Percentiles rank a stretch among this genome's conserved stretches.
These are phyloP conservation scores for Takifugu rubripes DNA, from an alignment of 2,797 vertebrate genomes.

Conservation along the genomic window DNA sequence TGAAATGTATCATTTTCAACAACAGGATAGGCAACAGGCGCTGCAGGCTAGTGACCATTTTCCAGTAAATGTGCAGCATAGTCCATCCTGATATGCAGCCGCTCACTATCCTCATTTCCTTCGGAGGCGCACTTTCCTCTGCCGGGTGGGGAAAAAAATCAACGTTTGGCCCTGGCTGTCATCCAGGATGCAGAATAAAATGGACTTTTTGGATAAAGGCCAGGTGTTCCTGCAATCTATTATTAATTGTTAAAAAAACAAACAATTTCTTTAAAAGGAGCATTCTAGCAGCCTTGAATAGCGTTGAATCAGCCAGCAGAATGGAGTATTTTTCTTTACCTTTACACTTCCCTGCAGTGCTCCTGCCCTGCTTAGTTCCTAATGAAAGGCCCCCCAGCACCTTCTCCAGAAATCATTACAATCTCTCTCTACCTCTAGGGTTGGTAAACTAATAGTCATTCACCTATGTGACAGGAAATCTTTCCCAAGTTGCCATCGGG, in stretches of 20 bases:
- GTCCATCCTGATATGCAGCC: no score
- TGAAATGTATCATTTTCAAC: no score
- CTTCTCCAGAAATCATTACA: constrained; percentile 72
- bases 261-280: constrained; percentile 29
- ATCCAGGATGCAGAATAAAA: no score
- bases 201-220: no score
- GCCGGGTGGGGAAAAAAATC: no score
- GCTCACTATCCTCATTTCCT: no score
- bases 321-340: constrained; percentile 29
- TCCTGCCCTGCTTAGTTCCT: constrained; percentile 36
- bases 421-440: constrained; percentile 65
- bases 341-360: constrained; percentile 31
- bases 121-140: no score
- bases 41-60: no score
- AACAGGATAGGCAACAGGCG: no score
- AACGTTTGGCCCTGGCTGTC: no score
- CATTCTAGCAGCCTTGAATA: constrained; percentile 45
- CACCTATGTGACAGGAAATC: constrained; percentile 80
- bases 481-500: constrained; percentile 69
- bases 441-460: constrained; percentile 79
- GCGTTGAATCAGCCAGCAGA: constrained; percentile 57
- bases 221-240: no score
- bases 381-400: constrained; percentile 68
- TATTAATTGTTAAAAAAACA: constrained; percentile 41
- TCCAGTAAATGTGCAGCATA: no score